Base-by-base conservation (phyloP, 2,113 vertebrate species). In the Cathartes aura region DNA sequence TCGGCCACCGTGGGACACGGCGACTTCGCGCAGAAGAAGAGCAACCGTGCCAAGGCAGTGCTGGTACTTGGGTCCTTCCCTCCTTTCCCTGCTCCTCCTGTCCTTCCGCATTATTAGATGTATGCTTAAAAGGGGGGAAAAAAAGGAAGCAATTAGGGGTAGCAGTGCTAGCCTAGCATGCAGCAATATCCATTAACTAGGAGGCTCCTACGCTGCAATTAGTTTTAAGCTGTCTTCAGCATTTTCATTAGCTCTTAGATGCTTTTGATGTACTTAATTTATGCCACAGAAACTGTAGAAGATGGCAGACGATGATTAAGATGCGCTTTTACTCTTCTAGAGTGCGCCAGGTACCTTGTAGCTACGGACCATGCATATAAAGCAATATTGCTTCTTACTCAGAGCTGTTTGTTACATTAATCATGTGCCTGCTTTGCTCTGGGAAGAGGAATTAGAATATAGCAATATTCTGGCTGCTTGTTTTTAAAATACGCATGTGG, bases 31-130 rank as follows among this genome's bases (percentile, higher is more conserved):
- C 15, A 21, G 27, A 60, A 26, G 62, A 42, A 58, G 70, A 60
- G 58, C 32, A 9, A 3, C 38, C 0, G 0, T 38, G 36, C 24
- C 68, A 32, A 6, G 0, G 63, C 67, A 63, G 0, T 1, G 45
- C 58, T 13, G 27, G 36, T 16, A 5, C n/a, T 62, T 38, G 21
- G 12, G 19, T 34, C 45, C 2, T 62, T n/a, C 71, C 43, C 73
- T 71, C 56, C 76, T 48, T 66, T 47, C 52, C n/a, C 23, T 5
- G 2, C 62, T 43, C 36, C 40, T 70, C 68, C 50, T 45, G 43
- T 43, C 34, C 53, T 55, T 47, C 8, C 10, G 26, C 32, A 13
- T 50, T 63, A 62, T 38, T 20, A 42, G 72, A n/a, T 12, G 5
- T 11, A 9, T 11, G 72, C 47, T 73, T 50, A n/a, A 64, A 92